A percentile compares a stretch with the other conserved stretches of the same genome.
Evolutionary conservation across 2,113 vertebrate species (phyloP).

Genomic region (Corythoichthys haematopterus): DNA sequence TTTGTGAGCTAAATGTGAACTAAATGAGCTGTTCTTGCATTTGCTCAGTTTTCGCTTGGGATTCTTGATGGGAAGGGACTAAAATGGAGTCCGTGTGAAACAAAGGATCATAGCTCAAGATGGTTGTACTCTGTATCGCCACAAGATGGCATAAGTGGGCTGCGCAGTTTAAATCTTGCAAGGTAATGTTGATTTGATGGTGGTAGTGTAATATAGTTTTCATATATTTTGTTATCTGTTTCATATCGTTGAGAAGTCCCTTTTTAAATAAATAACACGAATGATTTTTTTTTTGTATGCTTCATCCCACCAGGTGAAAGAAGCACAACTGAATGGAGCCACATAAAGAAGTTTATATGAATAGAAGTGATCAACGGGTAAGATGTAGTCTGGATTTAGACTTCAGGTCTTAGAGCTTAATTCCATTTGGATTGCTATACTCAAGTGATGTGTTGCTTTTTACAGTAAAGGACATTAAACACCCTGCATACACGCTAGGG

Average conservation of each 20-base stretch:
- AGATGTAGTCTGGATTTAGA: slow-evolving; percentile 49
- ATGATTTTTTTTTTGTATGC: slow-evolving; percentile 80
- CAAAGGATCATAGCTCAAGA: slow-evolving; percentile 40
- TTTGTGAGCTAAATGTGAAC: not conserved
- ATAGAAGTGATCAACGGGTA: slow-evolving; percentile 84
- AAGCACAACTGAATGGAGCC: slow-evolving; percentile 82
- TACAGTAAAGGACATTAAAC: not conserved
- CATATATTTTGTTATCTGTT: not conserved
- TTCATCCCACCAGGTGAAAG: slow-evolving; percentile 91
- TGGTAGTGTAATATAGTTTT: not conserved
- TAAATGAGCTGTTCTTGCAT: slow-evolving; percentile 3
- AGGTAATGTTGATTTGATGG: slow-evolving; percentile 24
- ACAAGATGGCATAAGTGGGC: slow-evolving; percentile 50
- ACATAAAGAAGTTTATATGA: slow-evolving; percentile 76
- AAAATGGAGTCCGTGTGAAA: slow-evolving; percentile 39
- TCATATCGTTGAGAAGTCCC: slow-evolving; percentile 34
- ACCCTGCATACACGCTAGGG: not conserved
- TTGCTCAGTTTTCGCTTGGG: not conserved
- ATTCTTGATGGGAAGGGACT: not conserved
- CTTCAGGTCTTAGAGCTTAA: not conserved
- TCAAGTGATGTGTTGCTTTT: not conserved
- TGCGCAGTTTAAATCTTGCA: slow-evolving; percentile 27
- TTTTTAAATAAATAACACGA: slow-evolving; percentile 31
- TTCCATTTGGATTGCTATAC: not conserved
- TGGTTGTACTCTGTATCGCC: slow-evolving; percentile 25